phyloP scores from a whole-genome alignment of 2,113 vertebrate species.

The Cavia porcellus region DNA sequence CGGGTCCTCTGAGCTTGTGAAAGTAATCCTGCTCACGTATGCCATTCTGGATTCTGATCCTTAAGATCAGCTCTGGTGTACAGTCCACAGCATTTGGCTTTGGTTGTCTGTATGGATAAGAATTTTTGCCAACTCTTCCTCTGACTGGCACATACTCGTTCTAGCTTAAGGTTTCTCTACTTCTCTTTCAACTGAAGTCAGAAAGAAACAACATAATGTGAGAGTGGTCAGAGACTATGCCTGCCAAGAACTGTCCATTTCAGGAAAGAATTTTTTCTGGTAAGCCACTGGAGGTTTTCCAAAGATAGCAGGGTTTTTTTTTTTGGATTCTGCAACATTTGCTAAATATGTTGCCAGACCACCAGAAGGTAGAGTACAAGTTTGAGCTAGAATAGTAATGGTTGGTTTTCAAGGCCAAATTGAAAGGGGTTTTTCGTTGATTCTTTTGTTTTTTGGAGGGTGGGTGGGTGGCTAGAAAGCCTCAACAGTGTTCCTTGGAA shows the following conservation, averaged over 20 bases:
- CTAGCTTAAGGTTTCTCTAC: neutral
- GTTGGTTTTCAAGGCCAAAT: conserved; percentile 66
- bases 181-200: neutral
- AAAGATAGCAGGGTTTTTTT: conserved; percentile 42
- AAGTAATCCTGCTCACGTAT: neutral
- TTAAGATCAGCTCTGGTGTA: neutral
- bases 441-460: neutral
- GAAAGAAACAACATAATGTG: neutral
- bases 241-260: conserved; percentile 53
- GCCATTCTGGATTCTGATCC: neutral
- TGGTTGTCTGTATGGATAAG: neutral
- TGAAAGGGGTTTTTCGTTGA: neutral
- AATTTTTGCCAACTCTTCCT: neutral
- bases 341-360: conserved; percentile 57
- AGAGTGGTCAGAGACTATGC: neutral
- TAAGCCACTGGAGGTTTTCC: conserved; percentile 67
- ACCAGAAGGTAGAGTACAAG: conserved; percentile 72
- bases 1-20: neutral
- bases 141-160: neutral
- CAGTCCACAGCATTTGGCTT: neutral
- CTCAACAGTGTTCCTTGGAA: conserved; percentile 12
- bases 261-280: conserved; percentile 37
- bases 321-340: conserved; percentile 56
- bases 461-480: neutral
- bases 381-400: conserved; percentile 61